These are phyloP conservation scores for Sarcoramphus papa DNA, from an alignment of 2,797 vertebrate genomes.

Conservation along the genomic window DNA sequence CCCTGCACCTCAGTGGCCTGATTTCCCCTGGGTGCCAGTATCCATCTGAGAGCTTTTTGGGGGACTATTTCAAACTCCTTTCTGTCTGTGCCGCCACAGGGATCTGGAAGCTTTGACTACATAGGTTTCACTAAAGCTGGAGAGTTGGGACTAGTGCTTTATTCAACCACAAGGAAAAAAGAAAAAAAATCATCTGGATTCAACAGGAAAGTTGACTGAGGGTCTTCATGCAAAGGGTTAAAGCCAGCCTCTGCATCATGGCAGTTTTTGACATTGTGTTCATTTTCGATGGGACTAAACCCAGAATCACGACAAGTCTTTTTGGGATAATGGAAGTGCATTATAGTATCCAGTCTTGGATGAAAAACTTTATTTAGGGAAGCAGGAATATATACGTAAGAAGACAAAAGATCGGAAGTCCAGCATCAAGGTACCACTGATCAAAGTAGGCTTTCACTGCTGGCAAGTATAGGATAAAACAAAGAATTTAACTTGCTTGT, in stretches of 20 bases:
- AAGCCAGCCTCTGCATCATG: background rate
- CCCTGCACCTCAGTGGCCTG: background rate
- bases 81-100: background rate
- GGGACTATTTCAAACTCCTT: background rate
- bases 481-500: background rate
- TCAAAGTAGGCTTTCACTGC: background rate
- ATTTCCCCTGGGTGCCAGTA: background rate
- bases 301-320: background rate
- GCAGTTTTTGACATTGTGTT: background rate
- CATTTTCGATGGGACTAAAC: background rate
- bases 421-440: background rate
- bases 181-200: background rate
- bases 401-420: background rate
- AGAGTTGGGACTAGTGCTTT: background rate
- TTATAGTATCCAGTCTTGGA: background rate
- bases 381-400: background rate
- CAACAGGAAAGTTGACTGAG: background rate
- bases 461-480: background rate
- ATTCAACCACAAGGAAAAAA: background rate
- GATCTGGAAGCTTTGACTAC: background rate
- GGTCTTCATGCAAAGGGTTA: fast-evolving
- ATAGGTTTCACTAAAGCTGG: background rate
- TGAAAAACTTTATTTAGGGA: background rate
- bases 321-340: background rate
- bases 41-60: fast-evolving